Conservation (phyloP, 2,888 invertebrate species). For the Tachystola acroxantha region DNA sequence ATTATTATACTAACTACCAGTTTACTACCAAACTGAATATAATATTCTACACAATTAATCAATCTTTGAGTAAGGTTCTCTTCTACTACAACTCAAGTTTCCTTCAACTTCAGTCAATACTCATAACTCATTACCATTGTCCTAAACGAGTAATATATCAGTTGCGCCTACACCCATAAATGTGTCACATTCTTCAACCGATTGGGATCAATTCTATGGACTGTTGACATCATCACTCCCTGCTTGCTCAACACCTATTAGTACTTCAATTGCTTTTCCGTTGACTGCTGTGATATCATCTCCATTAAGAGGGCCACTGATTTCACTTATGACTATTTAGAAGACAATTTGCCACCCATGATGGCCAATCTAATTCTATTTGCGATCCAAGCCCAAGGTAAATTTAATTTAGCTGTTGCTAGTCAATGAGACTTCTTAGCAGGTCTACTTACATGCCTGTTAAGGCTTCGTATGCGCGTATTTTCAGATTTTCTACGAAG, state of each 20-base stretch:
- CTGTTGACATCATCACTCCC: conserved; percentile 41
- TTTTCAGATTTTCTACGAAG: no score
- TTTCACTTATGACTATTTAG: neutral
- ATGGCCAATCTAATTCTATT: no score
- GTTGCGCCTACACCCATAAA: conserved; percentile 16
- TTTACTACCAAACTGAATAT: no score
- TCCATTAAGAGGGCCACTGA: conserved; percentile 10
- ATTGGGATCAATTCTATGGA: conserved; percentile 42
- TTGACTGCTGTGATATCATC: conserved; percentile 34
- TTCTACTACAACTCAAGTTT: neutral
- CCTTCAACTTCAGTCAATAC: neutral
- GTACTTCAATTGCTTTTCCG: conserved; percentile 25
- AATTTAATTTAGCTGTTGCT: no score
- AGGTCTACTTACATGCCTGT: no score
- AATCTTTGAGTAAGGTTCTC: no score
- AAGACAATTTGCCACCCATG: neutral
- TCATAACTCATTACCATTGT: neutral
- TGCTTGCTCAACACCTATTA: conserved; percentile 38
- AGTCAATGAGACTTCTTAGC: no score
- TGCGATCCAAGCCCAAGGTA: no score
- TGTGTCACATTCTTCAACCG: conserved; percentile 32
- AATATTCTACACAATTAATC: no score
- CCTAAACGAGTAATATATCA: conserved; percentile 3
- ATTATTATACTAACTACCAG: no score
- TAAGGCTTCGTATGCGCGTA: no score